phyloP scores from a whole-genome alignment of 1,140 invertebrate genomes.

The Drosophila ironensis region DNA sequence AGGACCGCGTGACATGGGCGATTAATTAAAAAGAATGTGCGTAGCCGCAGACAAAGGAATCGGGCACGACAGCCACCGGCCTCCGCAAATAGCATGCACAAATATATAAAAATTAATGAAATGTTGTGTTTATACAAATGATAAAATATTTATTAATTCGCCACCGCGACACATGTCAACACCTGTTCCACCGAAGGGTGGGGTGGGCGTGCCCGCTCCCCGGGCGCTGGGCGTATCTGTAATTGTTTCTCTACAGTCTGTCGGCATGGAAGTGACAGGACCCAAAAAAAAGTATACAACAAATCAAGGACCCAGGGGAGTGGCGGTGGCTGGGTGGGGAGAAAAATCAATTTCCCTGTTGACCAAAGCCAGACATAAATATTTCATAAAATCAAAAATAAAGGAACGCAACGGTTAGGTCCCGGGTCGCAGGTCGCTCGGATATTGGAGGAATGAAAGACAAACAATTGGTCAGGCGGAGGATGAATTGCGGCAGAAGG shows the following conservation, averaged over 20 bases:
- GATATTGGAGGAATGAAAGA: conserved; percentile 41
- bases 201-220: neutral
- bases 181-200: conserved; percentile 23
- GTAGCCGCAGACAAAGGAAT: conserved; percentile 20
- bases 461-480: conserved; percentile 47
- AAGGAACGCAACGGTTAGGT: conserved; percentile 1
- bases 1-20: conserved; percentile 25
- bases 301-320: too few relatives aligned
- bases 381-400: conserved; percentile 59
- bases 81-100: conserved; percentile 25
- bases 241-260: conserved; percentile 45
- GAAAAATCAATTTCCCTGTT: conserved; percentile 76
- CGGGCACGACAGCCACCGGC: neutral
- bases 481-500: conserved; percentile 9
- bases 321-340: neutral
- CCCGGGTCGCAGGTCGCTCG: neutral
- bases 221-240: conserved; percentile 21
- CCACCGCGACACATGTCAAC: conserved; percentile 36
- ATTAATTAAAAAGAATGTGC: conserved; percentile 41
- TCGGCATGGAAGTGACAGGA: conserved; percentile 23
- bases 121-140: conserved; percentile 47
- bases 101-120: conserved; percentile 48
- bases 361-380: conserved; percentile 68
- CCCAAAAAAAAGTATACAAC: too few relatives aligned
- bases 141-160: conserved; percentile 44